phyloP scores from a whole-genome alignment of 2,888 invertebrate genomes.

The Ptycholaimellus sp. region DNA sequence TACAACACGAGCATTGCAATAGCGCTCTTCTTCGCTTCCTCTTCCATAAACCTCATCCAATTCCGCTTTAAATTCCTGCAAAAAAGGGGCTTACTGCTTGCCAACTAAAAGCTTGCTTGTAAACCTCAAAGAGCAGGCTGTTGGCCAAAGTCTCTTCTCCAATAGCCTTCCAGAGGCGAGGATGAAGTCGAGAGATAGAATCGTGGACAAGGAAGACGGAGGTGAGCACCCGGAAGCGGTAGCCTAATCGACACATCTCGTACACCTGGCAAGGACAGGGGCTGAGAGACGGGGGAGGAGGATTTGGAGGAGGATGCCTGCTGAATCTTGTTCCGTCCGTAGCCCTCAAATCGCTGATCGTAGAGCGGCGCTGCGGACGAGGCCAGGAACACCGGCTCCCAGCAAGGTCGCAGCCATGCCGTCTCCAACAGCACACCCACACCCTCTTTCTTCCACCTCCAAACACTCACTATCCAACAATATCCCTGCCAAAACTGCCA shows the following conservation, averaged over 20 bases:
- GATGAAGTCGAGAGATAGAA: not conserved
- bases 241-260: conserved; percentile 4
- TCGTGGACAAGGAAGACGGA: conserved; percentile 5
- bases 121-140: no score
- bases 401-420: conserved; percentile 47
- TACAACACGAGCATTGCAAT: no score
- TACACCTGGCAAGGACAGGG: conserved; percentile 5
- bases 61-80: no score
- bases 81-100: no score
- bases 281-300: not conserved
- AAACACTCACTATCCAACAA: no score
- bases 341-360: conserved; percentile 74
- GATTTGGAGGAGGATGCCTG: conserved; percentile 41
- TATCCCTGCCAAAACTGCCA: no score
- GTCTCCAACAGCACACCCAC: conserved; percentile 42
- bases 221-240: conserved; percentile 4
- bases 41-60: no score
- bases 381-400: conserved; percentile 82
- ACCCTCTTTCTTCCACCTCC: conserved; percentile 32
- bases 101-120: no score
- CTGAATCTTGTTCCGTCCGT: conserved; percentile 83
- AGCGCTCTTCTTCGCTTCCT: no score
- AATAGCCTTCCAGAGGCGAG: no score
- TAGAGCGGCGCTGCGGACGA: conserved; percentile 58
- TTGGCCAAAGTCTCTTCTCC: no score